A percentile compares a stretch with the other conserved stretches of the same genome.
These are phyloP conservation scores for Phenganax subtilis DNA, from an alignment of 92 coral and sea anemone genomes.

Conservation along the genomic window DNA sequence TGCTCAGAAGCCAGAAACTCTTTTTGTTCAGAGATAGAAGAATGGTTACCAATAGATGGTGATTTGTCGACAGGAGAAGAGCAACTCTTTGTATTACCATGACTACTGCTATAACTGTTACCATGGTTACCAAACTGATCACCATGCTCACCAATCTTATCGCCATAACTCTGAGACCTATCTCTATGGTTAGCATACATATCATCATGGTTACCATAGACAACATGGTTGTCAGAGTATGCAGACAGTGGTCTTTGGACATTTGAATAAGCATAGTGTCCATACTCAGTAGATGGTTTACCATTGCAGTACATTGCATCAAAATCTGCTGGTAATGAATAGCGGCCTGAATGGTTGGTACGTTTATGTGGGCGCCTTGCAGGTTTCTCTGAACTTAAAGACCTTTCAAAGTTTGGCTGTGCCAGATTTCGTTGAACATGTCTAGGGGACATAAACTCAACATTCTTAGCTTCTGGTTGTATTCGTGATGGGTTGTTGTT, in stretches of 20 bases:
- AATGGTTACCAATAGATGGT: not conserved
- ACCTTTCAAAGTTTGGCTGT: not conserved
- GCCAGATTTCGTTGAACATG: not conserved
- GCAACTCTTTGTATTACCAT: not conserved
- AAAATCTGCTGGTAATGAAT: slow-evolving; percentile 32
- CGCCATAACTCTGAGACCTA: not conserved
- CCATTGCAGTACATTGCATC: not conserved
- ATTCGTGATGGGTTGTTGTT: slow-evolving; percentile 29
- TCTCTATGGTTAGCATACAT: not conserved
- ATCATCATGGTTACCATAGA: not conserved
- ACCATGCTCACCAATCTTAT: not conserved
- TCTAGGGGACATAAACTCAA: not conserved
- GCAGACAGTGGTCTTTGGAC: slow-evolving; percentile 9
- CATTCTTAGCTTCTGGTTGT: slow-evolving; percentile 2
- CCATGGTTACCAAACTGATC: not conserved
- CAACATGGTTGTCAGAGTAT: not conserved
- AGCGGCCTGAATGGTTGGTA: not conserved
- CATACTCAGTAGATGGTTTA: not conserved
- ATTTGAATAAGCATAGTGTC: not conserved
- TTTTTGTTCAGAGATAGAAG: not conserved
- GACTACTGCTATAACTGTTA: not conserved
- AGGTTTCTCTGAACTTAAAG: not conserved
- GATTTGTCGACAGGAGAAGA: not conserved
- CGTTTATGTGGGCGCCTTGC: not conserved
- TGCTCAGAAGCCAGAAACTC: slow-evolving; percentile 24